Base-by-base conservation (phyloP, 2,888 invertebrate genomes). In the Leptodirus hochenwartii region DNA sequence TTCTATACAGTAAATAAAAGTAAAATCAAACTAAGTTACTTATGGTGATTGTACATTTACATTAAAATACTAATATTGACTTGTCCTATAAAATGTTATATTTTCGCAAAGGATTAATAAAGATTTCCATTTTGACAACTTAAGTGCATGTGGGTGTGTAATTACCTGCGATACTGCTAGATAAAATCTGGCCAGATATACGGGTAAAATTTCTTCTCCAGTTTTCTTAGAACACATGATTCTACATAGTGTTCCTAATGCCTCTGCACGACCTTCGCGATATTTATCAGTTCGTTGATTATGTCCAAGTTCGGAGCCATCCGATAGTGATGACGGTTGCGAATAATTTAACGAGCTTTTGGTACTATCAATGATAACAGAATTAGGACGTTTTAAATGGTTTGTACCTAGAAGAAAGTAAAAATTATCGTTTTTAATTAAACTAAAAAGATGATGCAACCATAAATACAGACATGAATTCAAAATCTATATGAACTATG, bases 151-250 rank as follows among this genome's bases (percentile, higher is more conserved):
- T n/a, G n/a, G n/a, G n/a, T n/a, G n/a, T n/a, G n/a, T n/a, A n/a
- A n/a, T n/a, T n/a, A 91, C 93, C 52, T 87, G 82, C 44, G 79
- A 79, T 37, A 98, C 58, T 4, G 88, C 84, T 45, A 90, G 72
- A 56, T 91, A 93, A 59, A 93, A 90, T 27, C 95, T 66, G 6
- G 93, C 87, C 44, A 93, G 63, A 60, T 96, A 96, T 2, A 79
- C 81, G 1, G 91, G 85, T 30, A 87, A 61, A 42, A 98, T 87
- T 47, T 81, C 79, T 59, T 93, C 93, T 22, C 84, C 82, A 2
- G 90, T 87, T 56, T 87, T 88, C 58, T 91, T 91, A 0, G 93
- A 79, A 54, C 90, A 93, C 52, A 98, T 80, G 48, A 96, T 88
- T 44, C 93, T 69, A 54, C 96, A 96, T 13, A 98, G 58, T 3